phyloP scores from a whole-genome alignment of 2,797 vertebrate genomes.

The Setipinna tenuifilis region DNA sequence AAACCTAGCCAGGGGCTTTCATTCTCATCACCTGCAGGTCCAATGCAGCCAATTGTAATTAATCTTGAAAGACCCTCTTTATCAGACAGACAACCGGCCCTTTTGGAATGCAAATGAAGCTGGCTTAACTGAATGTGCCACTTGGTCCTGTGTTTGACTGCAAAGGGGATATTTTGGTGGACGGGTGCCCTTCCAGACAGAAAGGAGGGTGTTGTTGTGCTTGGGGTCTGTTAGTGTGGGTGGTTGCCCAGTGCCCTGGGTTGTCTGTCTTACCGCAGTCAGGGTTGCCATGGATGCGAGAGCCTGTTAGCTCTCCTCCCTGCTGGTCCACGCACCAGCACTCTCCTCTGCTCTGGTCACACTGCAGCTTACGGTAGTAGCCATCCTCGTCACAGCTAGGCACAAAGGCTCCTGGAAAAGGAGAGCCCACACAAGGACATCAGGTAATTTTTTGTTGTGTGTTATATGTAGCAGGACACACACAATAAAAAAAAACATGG shows the following conservation, averaged over 20 bases:
- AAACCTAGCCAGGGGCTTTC: slow-evolving; percentile 68
- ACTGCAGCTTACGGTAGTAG: slow-evolving; percentile 93
- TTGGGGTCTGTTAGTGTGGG: neutral
- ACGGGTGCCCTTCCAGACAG: slow-evolving; percentile 67
- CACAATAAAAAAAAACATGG: neutral
- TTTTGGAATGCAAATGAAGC: slow-evolving; percentile 82
- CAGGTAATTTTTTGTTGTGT: slow-evolving; percentile 35
- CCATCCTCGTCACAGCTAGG: slow-evolving; percentile 97
- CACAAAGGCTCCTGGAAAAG: slow-evolving; percentile 84
- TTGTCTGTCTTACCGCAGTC: slow-evolving; percentile 84
- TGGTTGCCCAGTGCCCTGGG: neutral
- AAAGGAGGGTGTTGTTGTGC: neutral
- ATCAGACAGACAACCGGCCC: slow-evolving; percentile 69
- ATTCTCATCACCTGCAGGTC: slow-evolving; percentile 74
- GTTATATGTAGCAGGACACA: neutral
- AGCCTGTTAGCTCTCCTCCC: slow-evolving; percentile 87
- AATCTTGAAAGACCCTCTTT: slow-evolving; percentile 74
- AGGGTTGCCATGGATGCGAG: slow-evolving; percentile 86
- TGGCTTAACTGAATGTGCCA: slow-evolving; percentile 74
- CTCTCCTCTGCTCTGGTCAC: slow-evolving; percentile 84
- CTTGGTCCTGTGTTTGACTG: slow-evolving; percentile 66
- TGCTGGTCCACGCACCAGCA: slow-evolving; percentile 96
- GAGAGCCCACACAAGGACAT: slow-evolving; percentile 18
- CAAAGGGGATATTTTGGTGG: slow-evolving; percentile 69
- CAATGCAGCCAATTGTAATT: slow-evolving; percentile 70